These are phyloP conservation scores for Hofmannophila pseudospretella DNA, from an alignment of 2,888 invertebrate genomes.

Conservation along the genomic window DNA sequence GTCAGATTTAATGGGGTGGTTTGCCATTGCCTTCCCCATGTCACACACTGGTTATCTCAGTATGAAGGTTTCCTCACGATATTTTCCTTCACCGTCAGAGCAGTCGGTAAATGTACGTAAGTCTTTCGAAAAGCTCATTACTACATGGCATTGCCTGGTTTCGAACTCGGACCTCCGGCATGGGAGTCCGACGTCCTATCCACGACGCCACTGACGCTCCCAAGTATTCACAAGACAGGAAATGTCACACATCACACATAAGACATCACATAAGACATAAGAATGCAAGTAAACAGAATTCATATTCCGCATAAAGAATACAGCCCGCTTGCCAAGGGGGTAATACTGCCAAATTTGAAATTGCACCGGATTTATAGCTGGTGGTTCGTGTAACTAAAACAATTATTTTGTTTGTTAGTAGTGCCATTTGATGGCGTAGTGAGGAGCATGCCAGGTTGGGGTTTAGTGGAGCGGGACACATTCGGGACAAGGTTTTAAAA, in stretches of 20 bases:
- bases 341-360: conserved; percentile 49
- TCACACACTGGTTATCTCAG: too few relatives aligned
- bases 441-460: neutral
- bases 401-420: conserved; percentile 22
- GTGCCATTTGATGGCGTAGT: conserved; percentile 21
- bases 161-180: too few relatives aligned
- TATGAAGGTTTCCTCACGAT: too few relatives aligned
- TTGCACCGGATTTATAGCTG: conserved; percentile 36
- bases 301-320: conserved; percentile 35
- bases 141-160: too few relatives aligned
- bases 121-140: too few relatives aligned
- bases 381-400: conserved; percentile 37
- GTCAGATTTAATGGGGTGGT: too few relatives aligned
- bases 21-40: too few relatives aligned
- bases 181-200: too few relatives aligned
- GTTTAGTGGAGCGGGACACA: neutral
- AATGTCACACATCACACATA: conserved; percentile 19
- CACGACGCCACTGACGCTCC: too few relatives aligned
- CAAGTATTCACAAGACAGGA: conserved; percentile 23
- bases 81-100: too few relatives aligned
- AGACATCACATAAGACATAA: conserved; percentile 27
- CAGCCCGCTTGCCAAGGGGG: conserved; percentile 47
- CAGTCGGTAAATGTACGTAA: too few relatives aligned
- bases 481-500: neutral
- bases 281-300: conserved; percentile 57